Evolutionary conservation across 2,888 invertebrate genomes (phyloP), one percentile per base, ranked within the genome.

Genomic region (Drosophila borborema): DNA sequence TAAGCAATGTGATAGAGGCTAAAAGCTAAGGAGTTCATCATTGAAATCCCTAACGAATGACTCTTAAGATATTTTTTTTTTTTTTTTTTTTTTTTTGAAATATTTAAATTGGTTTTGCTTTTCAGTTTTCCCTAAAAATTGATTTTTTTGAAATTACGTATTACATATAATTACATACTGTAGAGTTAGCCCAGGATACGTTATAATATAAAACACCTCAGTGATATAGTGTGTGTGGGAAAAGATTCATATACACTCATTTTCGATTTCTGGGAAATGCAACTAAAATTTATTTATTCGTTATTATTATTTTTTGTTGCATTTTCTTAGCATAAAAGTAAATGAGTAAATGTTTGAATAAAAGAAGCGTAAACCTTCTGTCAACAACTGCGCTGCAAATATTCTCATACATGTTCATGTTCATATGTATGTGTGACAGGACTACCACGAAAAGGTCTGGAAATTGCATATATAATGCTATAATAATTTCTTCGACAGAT

Each of bases 171-270:
- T 41, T 38, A 28, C n/a, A 40, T 40, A 40, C 23, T 4, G 4
- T 4, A 40, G 40, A 10, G 65, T 23, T 31, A 12, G 66, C 16
- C 23, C 14, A 20, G 14, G 14, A 65, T 64, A 40, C 20, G 23
- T 40, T 6, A 20, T 40, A 63, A 23, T 23, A 14, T 20, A 34
- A 16, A 20, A 40, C 40, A 41, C 40, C 31, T 41, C 31, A 18
- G 40, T 8, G 28, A 51, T 18, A 38, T 38, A 36, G 23, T 36
- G n/a, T 49, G 31, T 51, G 12, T 18, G 31, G 14, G 10, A 28
- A 28, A 28, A 6, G 28, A 28, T 28, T 28, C 28, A 28, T 28
- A 28, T 6, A 46, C 28, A 46, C 31, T n/a, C 20, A 28, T 9
- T 48, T 64, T 38, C 10, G 6, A 23, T 54, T 28, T 54, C 16